Base-by-base conservation (phyloP, 2,888 invertebrate genomes). In the Eupithecia pulchellata region DNA sequence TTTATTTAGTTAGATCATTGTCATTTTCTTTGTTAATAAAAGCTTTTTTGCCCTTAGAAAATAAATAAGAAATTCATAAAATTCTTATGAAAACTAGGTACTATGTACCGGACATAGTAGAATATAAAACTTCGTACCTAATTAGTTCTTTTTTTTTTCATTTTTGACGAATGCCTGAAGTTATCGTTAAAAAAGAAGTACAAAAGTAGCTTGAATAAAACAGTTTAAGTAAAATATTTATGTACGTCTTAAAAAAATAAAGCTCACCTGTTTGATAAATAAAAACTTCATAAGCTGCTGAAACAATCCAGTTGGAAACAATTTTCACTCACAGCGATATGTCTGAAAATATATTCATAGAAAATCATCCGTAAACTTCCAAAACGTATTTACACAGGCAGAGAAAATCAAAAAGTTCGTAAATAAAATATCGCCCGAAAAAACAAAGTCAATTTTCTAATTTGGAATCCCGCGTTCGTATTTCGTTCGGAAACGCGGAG, bases 381-480 rank as follows among this genome's bases (percentile, higher is more conserved):
- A 5, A 14, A 60, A 60, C 32, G 58, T 30, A 57, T 27, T 58
- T 66, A 17, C 34, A 69, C 17, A 64, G n/a, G 61, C 52, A 47
- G 17, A 47, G 17, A 60, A 66, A 57, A 69, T n/a, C 60, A 69
- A 39, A 47, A 47, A 64, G 17, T 57, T 30, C 60, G 55, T 30
- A 66, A 69, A 34, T 61, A 57, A 65, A 66, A 52, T 32, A 64
- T 63, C 58, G 66, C 60, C 58, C 27, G 30, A 57, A 57, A 69
- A 66, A 69, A 57, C 39, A 61, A 64, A 66, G 32, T 62, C 62
- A 68, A 67, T 65, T 67, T 69, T 69, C 61, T 25, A 67, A 73
- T 25, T 62, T 64, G 39, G 55, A 73, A 69, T 32, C 63, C 64
- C 64, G 60, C 47, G 67, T 73, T 69, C 55, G 67, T 47, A 61